Base-by-base conservation (phyloP, 2,888 invertebrate genomes). In the Meloe dianella region DNA sequence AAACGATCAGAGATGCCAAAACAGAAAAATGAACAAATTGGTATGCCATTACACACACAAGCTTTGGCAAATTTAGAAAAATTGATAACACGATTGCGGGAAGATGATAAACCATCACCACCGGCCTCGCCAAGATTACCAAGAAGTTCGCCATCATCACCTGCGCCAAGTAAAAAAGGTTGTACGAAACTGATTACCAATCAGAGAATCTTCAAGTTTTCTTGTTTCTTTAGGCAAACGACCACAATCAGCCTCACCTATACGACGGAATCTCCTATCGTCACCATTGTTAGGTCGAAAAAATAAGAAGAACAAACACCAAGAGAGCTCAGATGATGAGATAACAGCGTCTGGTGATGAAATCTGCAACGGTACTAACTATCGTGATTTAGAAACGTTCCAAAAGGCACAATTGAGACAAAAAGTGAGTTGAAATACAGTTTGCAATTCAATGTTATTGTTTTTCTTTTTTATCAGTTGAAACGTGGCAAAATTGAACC, bases 361-460 rank as follows among this genome's bases (percentile, higher is more conserved):
- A 82, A 85, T 88, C 67, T 87, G 87, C 75, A 88, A 88, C 77
- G 88, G 90, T 71, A 90, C 90, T 76, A 92, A 93, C 83, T 95
- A 92, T 80, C 88, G 91, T 68, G 93, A 96, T 82, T 86, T 96
- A 74, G 96, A 96, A 84, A 94, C 93, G 72, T 95, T 96, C 83
- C 96, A 96, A 83, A 95, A 95, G 82, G 94, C 94, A 14, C 95
- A 96, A 81, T 88, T 96, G 38, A 87, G 94, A 73, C 95, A 96
- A 84, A 96, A 96, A 90, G 95, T 95, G 82, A 74, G 71, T 59
- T 54, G 57, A 57, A 63, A 59, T n/a, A n/a, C n/a, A 41, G 61
- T 35, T 54, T 56, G 20, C 57, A 57, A 35, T 38, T 29, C 32
- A 35, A 29, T 63, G 14, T 61, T 51, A n/a, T 35, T 32, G 51